phyloP scores from a whole-genome alignment of 1,140 invertebrate genomes.

The Zaprionus capensis region DNA sequence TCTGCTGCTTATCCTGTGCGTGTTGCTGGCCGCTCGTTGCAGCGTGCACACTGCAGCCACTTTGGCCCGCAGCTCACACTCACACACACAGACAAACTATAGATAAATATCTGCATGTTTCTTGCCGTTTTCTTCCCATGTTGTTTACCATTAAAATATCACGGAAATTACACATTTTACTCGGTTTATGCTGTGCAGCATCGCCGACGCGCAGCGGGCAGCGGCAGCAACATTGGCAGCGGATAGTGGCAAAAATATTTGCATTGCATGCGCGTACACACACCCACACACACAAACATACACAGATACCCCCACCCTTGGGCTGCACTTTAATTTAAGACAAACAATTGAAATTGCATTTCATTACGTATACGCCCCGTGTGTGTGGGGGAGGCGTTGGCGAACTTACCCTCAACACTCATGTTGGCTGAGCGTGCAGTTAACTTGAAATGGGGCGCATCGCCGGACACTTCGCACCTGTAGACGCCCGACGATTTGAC shows the following conservation, averaged over 20 bases:
- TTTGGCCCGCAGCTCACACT: constrained; percentile 50
- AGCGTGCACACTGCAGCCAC: constrained; percentile 51
- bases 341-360: constrained; percentile 74
- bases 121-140: constrained; percentile 68
- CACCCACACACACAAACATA: constrained; percentile 13
- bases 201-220: constrained; percentile 29
- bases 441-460: constrained; percentile 87
- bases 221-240: constrained; percentile 18
- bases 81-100: neutral
- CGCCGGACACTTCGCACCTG: constrained; percentile 87
- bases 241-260: constrained; percentile 58
- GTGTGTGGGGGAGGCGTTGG: neutral
- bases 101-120: constrained; percentile 49
- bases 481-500: constrained; percentile 85
- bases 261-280: constrained; percentile 40
- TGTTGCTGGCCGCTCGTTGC: constrained; percentile 37
- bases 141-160: constrained; percentile 83
- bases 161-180: constrained; percentile 83
- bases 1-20: constrained; percentile 71
- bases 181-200: constrained; percentile 73
- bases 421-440: constrained; percentile 86
- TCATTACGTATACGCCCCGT: constrained; percentile 54
- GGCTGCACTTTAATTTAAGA: constrained; percentile 66
- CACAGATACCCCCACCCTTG: constrained; percentile 2
- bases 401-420: constrained; percentile 86